phyloP scores from a whole-genome alignment of 2,797 vertebrate genomes.

The Austrolebias charrua region DNA sequence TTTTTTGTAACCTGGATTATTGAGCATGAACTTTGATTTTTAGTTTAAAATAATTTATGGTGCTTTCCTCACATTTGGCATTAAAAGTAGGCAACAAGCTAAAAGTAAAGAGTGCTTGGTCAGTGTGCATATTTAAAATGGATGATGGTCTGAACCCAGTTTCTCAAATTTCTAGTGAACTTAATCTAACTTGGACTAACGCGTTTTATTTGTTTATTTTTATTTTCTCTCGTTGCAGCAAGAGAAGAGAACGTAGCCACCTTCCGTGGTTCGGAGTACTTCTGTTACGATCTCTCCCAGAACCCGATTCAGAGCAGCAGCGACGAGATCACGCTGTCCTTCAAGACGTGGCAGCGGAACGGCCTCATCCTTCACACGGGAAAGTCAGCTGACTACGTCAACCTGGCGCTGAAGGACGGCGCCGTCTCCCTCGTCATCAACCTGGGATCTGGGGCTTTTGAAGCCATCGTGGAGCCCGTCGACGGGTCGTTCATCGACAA shows the following conservation, averaged over 20 bases:
- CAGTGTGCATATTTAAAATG: too few species aligned
- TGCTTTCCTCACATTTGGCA: too few species aligned
- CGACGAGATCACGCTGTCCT: conserved; percentile 96
- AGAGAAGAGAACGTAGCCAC: conserved; percentile 97
- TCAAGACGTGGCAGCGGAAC: conserved; percentile 97
- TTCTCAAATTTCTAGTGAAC: too few species aligned
- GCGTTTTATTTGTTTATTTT: neutral
- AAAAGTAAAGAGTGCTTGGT: too few species aligned
- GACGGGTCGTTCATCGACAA: conserved; percentile 99
- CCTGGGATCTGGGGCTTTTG: conserved; percentile 96
- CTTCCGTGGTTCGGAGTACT: conserved; percentile 95
- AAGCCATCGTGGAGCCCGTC: conserved; percentile 96
- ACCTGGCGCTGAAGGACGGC: conserved; percentile 95
- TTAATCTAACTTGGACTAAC: too few species aligned
- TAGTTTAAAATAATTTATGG: too few species aligned
- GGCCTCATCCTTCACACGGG: conserved; percentile 97
- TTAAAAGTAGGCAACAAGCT: too few species aligned
- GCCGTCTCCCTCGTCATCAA: conserved; percentile 97
- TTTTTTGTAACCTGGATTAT: too few species aligned
- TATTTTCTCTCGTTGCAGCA: conserved; percentile 68
- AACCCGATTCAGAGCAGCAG: conserved; percentile 99
- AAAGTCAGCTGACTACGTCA: conserved; percentile 98
- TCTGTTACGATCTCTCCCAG: conserved; percentile 98
- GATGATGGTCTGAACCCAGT: too few species aligned
- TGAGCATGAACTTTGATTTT: too few species aligned